These are phyloP conservation scores for Parapsyche elsis DNA, from an alignment of 1,140 invertebrate genomes.

Conservation along the genomic window DNA sequence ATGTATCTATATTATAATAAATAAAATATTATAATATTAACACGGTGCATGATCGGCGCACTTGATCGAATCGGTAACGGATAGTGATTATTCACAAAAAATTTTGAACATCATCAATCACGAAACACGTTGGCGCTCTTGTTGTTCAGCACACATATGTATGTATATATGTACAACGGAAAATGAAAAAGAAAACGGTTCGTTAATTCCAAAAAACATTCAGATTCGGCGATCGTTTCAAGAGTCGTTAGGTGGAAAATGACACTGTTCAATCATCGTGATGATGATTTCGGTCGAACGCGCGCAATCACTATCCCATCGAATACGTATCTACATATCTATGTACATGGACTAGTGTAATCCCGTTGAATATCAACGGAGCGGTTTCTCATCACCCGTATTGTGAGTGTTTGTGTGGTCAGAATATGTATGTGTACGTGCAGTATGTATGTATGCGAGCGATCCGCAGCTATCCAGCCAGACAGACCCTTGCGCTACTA, in stretches of 20 bases:
- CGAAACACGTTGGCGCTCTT: not conserved
- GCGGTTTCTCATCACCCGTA: too few relatives aligned
- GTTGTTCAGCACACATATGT: not conserved
- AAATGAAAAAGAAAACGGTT: conserved; percentile 1
- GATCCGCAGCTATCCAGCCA: too few relatives aligned
- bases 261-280: not conserved
- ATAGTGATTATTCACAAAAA: not conserved
- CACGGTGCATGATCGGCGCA: conserved; percentile 14
- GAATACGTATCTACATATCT: too few relatives aligned
- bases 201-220: not conserved
- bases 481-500: too few relatives aligned
- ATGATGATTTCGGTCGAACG: not conserved
- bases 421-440: too few relatives aligned
- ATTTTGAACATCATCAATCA: conserved; percentile 8
- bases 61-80: not conserved
- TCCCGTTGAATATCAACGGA: too few relatives aligned
- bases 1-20: not conserved
- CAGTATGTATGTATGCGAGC: too few relatives aligned
- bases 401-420: too few relatives aligned
- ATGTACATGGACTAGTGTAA: too few relatives aligned
- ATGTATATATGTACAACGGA: too few relatives aligned
- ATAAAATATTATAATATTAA: not conserved
- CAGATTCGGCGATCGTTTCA: not conserved
- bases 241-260: not conserved
- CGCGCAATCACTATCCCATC: not conserved